Conservation (phyloP, 1,140 invertebrate genomes). For the Vollenhovia emeryi region DNA sequence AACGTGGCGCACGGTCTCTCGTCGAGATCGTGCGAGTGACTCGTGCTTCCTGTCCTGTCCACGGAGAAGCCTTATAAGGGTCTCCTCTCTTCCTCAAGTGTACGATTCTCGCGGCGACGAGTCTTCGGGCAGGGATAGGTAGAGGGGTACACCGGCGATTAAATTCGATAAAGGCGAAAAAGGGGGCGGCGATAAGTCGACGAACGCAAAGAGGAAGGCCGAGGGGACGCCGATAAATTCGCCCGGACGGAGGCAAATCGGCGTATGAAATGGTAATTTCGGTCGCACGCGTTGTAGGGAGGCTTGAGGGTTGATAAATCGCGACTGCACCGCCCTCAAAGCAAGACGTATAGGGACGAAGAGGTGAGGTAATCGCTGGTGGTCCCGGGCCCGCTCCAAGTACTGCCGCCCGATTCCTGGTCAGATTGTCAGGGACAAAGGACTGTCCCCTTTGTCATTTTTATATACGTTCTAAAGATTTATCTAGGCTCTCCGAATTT, state of each 20-base stretch:
- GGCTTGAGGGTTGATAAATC: slow-evolving; percentile 64
- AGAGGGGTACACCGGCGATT: slow-evolving; percentile 15
- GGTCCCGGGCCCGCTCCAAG: not conserved
- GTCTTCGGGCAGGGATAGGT: not conserved
- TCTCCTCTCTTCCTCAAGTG: not conserved
- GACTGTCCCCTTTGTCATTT: not conserved
- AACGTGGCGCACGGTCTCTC: not conserved
- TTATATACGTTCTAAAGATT: slow-evolving; percentile 23
- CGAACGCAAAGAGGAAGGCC: slow-evolving; percentile 7
- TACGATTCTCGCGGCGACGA: not conserved
- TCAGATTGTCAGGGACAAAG: slow-evolving; percentile 5
- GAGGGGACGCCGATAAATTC: slow-evolving; percentile 43
- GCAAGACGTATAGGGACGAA: slow-evolving; percentile 53
- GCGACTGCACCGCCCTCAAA: slow-evolving; percentile 40
- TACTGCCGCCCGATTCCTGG: not conserved
- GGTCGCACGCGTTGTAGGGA: not conserved
- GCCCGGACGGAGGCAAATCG: slow-evolving; percentile 53
- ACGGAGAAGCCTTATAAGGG: not conserved
- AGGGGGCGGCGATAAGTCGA: slow-evolving; percentile 25
- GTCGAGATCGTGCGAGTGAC: slow-evolving; percentile 6
- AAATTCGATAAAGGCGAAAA: slow-evolving; percentile 31
- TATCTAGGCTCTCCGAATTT: not conserved
- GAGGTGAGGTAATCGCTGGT: slow-evolving; percentile 42
- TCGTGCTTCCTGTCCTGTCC: slow-evolving; percentile 7
- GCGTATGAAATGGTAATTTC: slow-evolving; percentile 62